Conservation (phyloP, 2,888 invertebrate genomes). For the Lingula anatina region DNA sequence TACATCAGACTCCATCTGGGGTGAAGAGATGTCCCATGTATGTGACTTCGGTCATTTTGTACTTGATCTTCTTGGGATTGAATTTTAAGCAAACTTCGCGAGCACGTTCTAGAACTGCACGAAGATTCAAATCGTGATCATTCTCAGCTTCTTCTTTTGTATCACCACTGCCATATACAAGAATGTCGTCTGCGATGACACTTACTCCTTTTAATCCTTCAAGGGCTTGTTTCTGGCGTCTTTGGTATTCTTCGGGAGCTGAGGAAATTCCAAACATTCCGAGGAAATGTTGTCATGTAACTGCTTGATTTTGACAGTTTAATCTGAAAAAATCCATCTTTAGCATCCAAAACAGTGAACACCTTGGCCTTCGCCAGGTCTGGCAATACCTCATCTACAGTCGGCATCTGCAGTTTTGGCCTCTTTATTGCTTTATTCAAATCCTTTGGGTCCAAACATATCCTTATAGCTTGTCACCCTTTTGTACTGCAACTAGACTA, state of each 20-base stretch:
- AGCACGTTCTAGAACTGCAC: conserved; percentile 8
- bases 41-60: conserved; percentile 8
- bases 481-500: conserved; percentile 11
- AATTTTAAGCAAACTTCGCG: conserved; percentile 7
- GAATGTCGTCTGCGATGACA: conserved; percentile 17
- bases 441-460: conserved; percentile 16
- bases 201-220: conserved; percentile 15
- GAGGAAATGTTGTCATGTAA: conserved; percentile 18
- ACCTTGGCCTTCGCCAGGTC: conserved; percentile 14
- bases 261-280: conserved; percentile 16
- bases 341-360: conserved; percentile 13
- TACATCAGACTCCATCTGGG: conserved; percentile 8
- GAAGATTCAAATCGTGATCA: conserved; percentile 13
- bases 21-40: conserved; percentile 16
- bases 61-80: conserved; percentile 11
- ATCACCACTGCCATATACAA: conserved; percentile 12
- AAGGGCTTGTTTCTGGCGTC: conserved; percentile 12
- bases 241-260: conserved; percentile 16
- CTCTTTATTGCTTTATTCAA: conserved; percentile 15
- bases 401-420: conserved; percentile 13
- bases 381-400: conserved; percentile 17
- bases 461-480: conserved; percentile 12
- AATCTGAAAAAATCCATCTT: conserved; percentile 17
- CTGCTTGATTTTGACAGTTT: conserved; percentile 14
- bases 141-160: conserved; percentile 9